phyloP scores from a whole-genome alignment of 2,888 invertebrate species.

The Parapristionchus giblindavisi region DNA sequence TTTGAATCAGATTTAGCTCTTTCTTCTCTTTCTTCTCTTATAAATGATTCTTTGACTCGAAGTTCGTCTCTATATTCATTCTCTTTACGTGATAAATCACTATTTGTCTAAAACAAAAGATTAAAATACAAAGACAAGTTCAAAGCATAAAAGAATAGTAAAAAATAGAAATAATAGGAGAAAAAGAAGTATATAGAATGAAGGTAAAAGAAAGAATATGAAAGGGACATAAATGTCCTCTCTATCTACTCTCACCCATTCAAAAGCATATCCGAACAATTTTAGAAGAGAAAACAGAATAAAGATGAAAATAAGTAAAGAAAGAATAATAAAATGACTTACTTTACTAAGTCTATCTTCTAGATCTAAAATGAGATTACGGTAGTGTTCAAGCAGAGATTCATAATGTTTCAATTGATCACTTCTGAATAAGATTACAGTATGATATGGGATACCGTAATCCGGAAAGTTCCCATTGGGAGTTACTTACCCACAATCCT shows the following conservation, averaged over 20 bases:
- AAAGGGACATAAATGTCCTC: not conserved
- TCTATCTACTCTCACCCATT: not conserved
- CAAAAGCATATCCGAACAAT: not conserved
- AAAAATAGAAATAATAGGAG: not conserved
- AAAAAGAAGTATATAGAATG: not conserved
- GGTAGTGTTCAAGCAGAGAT: conserved; percentile 10
- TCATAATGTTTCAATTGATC: conserved; percentile 27
- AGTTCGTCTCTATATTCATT: conserved; percentile 23
- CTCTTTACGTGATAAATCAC: conserved; percentile 5
- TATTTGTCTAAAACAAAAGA: not conserved
- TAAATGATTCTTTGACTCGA: conserved; percentile 13
- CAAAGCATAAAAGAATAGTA: not conserved
- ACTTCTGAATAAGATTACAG: conserved; percentile 4
- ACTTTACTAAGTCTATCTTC: conserved; percentile 23
- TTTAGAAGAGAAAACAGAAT: too few relatives aligned
- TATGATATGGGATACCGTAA: conserved; percentile 12
- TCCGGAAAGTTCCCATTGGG: not conserved
- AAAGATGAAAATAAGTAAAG: too few relatives aligned
- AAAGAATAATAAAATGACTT: too few relatives aligned
- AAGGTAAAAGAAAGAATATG: not conserved
- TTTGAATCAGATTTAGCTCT: conserved; percentile 19
- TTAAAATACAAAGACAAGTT: not conserved
- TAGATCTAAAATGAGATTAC: conserved; percentile 14
- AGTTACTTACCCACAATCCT: not conserved
- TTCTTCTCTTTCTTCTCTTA: conserved; percentile 24